Base-by-base conservation (phyloP, 2,888 invertebrate genomes). In the Metopia argyrocephala region DNA sequence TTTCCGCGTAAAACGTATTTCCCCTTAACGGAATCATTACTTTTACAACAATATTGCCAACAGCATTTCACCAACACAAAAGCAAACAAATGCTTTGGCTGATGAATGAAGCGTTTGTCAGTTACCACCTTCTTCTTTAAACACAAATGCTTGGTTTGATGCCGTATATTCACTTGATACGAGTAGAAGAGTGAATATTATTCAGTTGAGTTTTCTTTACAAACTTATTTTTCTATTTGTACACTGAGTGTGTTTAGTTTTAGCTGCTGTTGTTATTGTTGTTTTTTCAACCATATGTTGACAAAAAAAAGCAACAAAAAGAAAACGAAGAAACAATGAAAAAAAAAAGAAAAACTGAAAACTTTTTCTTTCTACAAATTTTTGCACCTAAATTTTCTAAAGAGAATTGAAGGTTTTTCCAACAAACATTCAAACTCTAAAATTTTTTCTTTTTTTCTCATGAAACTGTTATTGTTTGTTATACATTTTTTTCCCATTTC, bases 1-100 rank as follows among this genome's bases (percentile, higher is more conserved):
- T 84, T 83, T 83, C 82, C 82, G 84, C 78, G 82, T 80, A 82
- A 83, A 79, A 73, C 69, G 79, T 84, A 83, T 83, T 82, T 84
- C 82, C 83, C 70, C 31, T 65, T 50, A 73, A 79, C 83, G 79
- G 79, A 79, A 79, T 81, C 81, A 79, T 76, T 79, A 79, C 79
- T 74, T 71, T 76, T 54, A 65, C 69, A 76, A 76, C 68, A 75
- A 73, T 69, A 61, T 76, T 71, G 57, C 79, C 52, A 64, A 54
- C 38, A 59, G 74, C 76, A 57, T 15, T 21, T 23, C 4, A 54
- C 38, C 25, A 56, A 75, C 57, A 75, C 12, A 66, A 18, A 65
- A 61, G 46, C 15, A 65, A n/a, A 54, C 46, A 50, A 18, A 48
- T 6, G 31, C 4, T n/a, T n/a, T n/a, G n/a, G n/a, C n/a, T n/a